A percentile compares a stretch with the other conserved stretches of the same genome.
These are phyloP conservation scores for Polyommatus iphigenia DNA, from an alignment of 2,888 invertebrate genomes.

Conservation along the genomic window DNA sequence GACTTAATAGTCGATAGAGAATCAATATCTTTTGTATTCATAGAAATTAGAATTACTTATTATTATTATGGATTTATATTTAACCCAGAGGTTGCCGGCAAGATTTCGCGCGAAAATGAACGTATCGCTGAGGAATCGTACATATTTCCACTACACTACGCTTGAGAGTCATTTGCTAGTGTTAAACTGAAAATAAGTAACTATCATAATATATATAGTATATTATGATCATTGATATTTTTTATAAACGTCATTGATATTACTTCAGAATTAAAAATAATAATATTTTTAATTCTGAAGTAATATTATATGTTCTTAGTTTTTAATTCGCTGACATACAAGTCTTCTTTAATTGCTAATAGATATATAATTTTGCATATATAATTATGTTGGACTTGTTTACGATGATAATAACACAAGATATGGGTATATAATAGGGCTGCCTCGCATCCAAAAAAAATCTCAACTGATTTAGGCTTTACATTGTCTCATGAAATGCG, in stretches of 20 bases:
- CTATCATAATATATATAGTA: too few relatives aligned
- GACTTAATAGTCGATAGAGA: not conserved
- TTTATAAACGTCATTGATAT: too few relatives aligned
- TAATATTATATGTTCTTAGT: not conserved
- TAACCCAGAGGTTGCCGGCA: too few relatives aligned
- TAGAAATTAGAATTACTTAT: not conserved
- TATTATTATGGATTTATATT: not conserved
- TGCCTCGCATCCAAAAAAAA: not conserved
- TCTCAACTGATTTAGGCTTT: not conserved
- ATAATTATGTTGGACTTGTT: constrained; percentile 2
- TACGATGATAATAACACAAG: constrained; percentile 11
- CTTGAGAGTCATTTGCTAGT: too few relatives aligned
- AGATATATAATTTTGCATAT: constrained; percentile 21
- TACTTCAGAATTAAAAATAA: too few relatives aligned
- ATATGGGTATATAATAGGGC: not conserved
- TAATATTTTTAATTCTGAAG: not conserved
- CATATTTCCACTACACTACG: too few relatives aligned
- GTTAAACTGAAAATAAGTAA: too few relatives aligned
- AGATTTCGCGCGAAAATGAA: too few relatives aligned
- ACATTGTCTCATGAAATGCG: not conserved
- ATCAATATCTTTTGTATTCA: not conserved
- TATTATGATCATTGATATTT: too few relatives aligned
- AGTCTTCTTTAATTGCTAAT: constrained; percentile 17
- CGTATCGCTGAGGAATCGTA: too few relatives aligned
- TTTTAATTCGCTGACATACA: not conserved